Percentiles rank a stretch among this genome's conserved stretches.
phyloP scores from a whole-genome alignment of 2,888 invertebrate species.

The Sarcophaga variegata region DNA sequence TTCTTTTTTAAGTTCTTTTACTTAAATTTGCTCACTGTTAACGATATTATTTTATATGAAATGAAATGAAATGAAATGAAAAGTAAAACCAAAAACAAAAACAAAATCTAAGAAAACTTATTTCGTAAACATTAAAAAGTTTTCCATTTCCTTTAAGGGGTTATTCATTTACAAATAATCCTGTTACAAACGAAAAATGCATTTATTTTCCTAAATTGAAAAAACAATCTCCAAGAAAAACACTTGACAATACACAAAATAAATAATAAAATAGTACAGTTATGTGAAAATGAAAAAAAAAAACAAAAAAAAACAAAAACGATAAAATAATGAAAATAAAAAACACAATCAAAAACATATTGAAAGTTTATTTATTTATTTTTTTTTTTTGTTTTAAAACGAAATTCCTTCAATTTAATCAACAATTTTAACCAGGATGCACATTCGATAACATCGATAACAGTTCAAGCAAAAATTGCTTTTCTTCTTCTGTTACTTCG shows the following conservation, averaged over 20 bases:
- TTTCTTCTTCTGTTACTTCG: slow-evolving; percentile 11
- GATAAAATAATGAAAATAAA: neutral
- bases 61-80: neutral
- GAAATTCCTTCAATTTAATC: neutral
- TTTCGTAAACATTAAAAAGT: neutral
- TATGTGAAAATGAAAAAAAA: neutral
- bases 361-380: neutral
- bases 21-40: neutral
- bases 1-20: neutral
- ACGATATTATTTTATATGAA: neutral
- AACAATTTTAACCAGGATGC: neutral
- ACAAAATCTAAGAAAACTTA: neutral
- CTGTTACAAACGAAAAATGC: neutral
- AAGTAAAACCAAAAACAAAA: no score
- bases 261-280: neutral
- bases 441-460: slow-evolving; percentile 44
- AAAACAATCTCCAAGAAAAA: neutral
- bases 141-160: neutral
- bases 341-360: neutral
- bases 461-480: slow-evolving; percentile 44
- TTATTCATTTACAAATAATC: slow-evolving; percentile 34
- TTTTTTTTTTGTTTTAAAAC: neutral
- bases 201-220: neutral
- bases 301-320: no score
- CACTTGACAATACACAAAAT: slow-evolving; percentile 36